These are phyloP conservation scores for Drosophila sturtevanti DNA, from an alignment of 1,140 invertebrate genomes.

Conservation along the genomic window DNA sequence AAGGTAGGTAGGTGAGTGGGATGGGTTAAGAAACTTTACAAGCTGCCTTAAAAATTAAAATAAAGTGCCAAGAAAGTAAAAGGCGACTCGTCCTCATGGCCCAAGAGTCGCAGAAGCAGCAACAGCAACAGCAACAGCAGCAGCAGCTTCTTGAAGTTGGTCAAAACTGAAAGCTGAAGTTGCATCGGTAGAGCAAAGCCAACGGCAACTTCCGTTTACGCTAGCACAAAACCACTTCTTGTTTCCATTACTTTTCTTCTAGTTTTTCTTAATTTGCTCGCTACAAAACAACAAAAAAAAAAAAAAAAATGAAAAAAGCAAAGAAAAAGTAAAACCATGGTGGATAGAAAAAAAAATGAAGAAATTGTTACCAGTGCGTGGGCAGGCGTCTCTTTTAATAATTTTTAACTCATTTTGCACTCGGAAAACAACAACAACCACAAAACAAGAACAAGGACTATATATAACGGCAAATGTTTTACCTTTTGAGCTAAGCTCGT, in stretches of 20 bases:
- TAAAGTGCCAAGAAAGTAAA: slow-evolving; percentile 79
- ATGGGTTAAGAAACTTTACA: slow-evolving; percentile 47
- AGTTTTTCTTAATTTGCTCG: slow-evolving; percentile 18
- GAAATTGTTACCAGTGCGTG: slow-evolving; percentile 44
- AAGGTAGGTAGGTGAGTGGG: slow-evolving; percentile 18
- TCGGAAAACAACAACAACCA: slow-evolving; percentile 58
- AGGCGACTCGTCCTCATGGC: slow-evolving; percentile 42
- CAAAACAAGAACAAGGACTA: slow-evolving; percentile 32
- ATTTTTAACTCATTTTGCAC: slow-evolving; percentile 78
- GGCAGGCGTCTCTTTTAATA: slow-evolving; percentile 63
- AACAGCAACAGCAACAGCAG: slow-evolving; percentile 8
- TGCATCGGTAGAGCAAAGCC: not conserved
- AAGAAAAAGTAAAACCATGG: too few species aligned
- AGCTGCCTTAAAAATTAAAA: slow-evolving; percentile 68
- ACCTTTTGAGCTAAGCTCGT: slow-evolving; percentile 56
- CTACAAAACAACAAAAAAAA: not conserved
- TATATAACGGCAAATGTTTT: slow-evolving; percentile 34
- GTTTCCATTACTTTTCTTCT: slow-evolving; percentile 48
- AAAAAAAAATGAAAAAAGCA: not conserved
- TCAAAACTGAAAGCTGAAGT: slow-evolving; percentile 36
- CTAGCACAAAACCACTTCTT: slow-evolving; percentile 56
- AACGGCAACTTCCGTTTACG: slow-evolving; percentile 54
- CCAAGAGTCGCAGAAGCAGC: too few species aligned
- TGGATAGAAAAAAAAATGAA: too few species aligned
- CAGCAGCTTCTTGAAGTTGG: slow-evolving; percentile 51